Evolutionary conservation across 2,113 vertebrate genomes (phyloP).

Genomic region (Gambusia affinis): DNA sequence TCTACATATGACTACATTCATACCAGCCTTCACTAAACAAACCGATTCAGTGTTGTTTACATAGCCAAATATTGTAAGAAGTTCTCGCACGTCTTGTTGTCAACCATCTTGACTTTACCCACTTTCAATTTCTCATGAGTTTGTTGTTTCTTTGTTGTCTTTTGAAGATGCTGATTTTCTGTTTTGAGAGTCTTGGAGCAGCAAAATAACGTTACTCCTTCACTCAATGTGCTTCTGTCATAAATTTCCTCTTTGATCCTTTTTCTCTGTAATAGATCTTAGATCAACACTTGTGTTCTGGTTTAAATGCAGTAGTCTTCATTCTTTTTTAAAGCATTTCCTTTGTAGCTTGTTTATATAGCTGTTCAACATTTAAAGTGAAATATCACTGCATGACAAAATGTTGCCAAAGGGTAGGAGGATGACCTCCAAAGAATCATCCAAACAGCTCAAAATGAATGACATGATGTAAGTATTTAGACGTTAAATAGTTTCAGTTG

Average conservation of each 20-base stretch:
- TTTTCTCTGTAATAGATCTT: neutral
- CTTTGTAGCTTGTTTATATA: too few species aligned
- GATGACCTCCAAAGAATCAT: too few species aligned
- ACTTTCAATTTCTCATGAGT: neutral
- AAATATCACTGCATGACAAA: too few species aligned
- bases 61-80: neutral
- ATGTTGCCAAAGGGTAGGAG: too few species aligned
- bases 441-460: too few species aligned
- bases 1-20: neutral
- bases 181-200: conserved; percentile 27
- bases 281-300: neutral
- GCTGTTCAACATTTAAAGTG: too few species aligned
- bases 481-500: too few species aligned
- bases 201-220: conserved; percentile 30
- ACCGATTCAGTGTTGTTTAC: neutral
- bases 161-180: conserved; percentile 48
- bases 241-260: conserved; percentile 2
- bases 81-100: neutral
- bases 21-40: neutral
- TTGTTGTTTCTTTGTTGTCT: conserved; percentile 2
- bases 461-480: too few species aligned
- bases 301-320: too few species aligned
- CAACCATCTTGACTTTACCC: neutral
- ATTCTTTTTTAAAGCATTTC: too few species aligned
- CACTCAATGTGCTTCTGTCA: conserved; percentile 21